phyloP scores from a whole-genome alignment of 2,113 vertebrate species.

The Larimichthys crocea region DNA sequence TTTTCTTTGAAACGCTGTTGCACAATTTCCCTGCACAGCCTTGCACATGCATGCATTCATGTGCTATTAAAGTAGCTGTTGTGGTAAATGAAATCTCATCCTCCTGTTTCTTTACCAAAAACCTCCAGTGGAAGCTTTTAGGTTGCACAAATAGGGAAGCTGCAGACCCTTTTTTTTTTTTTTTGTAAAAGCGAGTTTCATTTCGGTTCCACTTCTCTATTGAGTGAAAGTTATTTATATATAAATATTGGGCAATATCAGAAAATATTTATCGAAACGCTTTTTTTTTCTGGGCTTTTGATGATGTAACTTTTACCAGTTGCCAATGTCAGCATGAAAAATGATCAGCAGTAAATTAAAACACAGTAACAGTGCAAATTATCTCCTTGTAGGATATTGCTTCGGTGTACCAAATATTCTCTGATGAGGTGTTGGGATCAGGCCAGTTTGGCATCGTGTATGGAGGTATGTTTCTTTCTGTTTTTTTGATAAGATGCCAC shows the following conservation, averaged over 20 bases:
- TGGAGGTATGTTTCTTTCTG: constrained; percentile 87
- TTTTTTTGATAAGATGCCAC: neutral
- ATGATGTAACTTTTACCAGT: constrained; percentile 33
- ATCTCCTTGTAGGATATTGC: constrained; percentile 91
- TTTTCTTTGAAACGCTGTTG: constrained; percentile 41
- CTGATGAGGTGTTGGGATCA: constrained; percentile 97
- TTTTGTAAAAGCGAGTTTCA: constrained; percentile 27
- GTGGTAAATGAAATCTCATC: constrained; percentile 52
- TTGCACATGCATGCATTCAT: constrained; percentile 39
- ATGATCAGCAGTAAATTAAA: constrained; percentile 27
- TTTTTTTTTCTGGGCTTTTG: constrained; percentile 4
- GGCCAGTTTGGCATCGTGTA: constrained; percentile 99
- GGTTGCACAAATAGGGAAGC: constrained; percentile 54
- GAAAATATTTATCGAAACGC: constrained; percentile 38
- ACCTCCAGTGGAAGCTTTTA: constrained; percentile 21
- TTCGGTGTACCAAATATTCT: constrained; percentile 98
- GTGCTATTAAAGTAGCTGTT: constrained; percentile 50
- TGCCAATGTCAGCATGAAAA: constrained; percentile 33
- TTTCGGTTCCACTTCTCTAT: constrained; percentile 63
- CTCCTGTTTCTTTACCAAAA: constrained; percentile 19
- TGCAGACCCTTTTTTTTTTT: constrained; percentile 7
- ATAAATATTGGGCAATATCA: constrained; percentile 52
- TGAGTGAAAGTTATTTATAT: constrained; percentile 53
- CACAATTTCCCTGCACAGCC: constrained; percentile 62
- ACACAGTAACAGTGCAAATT: constrained; percentile 34